Evolutionary conservation across 2,797 vertebrate species (phyloP), one percentile per base, ranked within the genome.

Genomic region (Coccyzus lansbergi): DNA sequence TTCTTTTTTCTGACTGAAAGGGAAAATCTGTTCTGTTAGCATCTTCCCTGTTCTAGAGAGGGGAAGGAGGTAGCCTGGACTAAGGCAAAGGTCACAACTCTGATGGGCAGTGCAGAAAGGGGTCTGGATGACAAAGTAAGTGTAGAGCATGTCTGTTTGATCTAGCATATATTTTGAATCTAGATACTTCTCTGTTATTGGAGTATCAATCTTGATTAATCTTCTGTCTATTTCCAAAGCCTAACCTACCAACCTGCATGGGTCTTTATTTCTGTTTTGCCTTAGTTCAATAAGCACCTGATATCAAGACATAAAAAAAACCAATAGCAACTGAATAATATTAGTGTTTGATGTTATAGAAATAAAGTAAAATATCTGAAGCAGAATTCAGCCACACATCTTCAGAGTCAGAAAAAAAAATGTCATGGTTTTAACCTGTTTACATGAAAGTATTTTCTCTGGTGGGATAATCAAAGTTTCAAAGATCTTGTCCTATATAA

Each of bases 401-500:
- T 95, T 92, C 91, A 77, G 76, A 91, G 63, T 63, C 56, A 87
- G 46, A 86, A 87, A 71, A 76, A 76, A 86, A 72, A 79, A 92
- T 74, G 33, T 82, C 70, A 88, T 42, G 68, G 78, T 52, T 90
- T 88, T 94, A 96, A 92, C 77, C 85, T 88, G 77, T 84, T 95
- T 96, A 95, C 60, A 88, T 77, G 74, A 56, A 93, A 86, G 63
- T 86, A 88, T 94, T 95, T 95, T 93, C 91, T 86, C 70, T 86
- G 63, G 59, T 92, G 85, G 63, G 44, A 88, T 92, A 93, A 93
- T 88, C 82, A 93, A 95, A 92, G 92, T 96, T 95, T 95, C 93
- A 88, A 86, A 95, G 93, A 95, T 88, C 87, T 95, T 82, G 92
- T 97, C 89, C 89, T 94, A 84, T 91, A 82, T 92, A 96, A 91